phyloP scores from a whole-genome alignment of 2,113 vertebrate genomes.

The Galeopterus variegatus region DNA sequence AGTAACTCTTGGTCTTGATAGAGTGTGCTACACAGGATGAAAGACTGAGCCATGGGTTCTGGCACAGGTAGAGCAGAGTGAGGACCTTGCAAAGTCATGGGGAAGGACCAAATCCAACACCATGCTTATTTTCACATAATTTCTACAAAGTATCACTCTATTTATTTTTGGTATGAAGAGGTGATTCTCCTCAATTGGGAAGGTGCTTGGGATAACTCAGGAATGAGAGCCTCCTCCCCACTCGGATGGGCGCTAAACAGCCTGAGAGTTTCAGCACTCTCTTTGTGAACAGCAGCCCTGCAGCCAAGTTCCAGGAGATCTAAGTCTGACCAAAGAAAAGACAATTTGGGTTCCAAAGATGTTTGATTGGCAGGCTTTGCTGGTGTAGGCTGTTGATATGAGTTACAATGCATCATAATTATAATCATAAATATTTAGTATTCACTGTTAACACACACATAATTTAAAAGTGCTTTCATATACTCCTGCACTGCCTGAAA shows the following conservation, averaged over 20 bases:
- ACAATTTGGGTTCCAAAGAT: background rate
- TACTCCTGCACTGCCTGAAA: background rate
- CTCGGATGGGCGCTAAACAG: background rate
- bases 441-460: background rate
- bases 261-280: slow-evolving; percentile 77
- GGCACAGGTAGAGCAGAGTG: background rate
- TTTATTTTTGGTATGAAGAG: background rate
- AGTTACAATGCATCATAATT: background rate
- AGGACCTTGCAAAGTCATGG: background rate
- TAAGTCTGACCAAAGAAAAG: background rate
- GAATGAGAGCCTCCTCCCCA: background rate
- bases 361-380: background rate
- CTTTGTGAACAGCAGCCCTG: slow-evolving; percentile 75
- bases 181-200: background rate
- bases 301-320: background rate
- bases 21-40: background rate
- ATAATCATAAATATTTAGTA: background rate
- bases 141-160: background rate
- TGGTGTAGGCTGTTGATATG: background rate
- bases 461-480: background rate
- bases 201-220: background rate
- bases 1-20: background rate
- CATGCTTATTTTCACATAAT: background rate
- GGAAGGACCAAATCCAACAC: background rate
- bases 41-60: background rate